A percentile compares a stretch with the other conserved stretches of the same genome.
phyloP scores from a whole-genome alignment of 2,888 invertebrate species.

The Conus canariensis region DNA sequence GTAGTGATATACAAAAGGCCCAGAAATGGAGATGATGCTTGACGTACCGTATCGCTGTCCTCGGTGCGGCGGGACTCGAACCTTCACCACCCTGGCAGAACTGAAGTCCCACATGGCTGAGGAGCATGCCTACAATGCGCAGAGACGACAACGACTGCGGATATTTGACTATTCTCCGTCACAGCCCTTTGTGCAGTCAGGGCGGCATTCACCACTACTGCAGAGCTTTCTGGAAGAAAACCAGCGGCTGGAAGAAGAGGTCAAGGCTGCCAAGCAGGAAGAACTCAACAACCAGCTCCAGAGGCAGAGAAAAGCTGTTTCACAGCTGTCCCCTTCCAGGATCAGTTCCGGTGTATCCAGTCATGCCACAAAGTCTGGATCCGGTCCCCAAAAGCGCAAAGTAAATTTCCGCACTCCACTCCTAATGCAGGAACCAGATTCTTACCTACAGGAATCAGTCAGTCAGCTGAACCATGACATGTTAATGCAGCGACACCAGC shows the following conservation, averaged over 20 bases:
- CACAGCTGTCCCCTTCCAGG: background rate
- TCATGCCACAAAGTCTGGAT: background rate
- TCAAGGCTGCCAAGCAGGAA: constrained; percentile 61
- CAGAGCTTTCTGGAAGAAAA: constrained; percentile 64
- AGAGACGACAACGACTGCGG: constrained; percentile 40
- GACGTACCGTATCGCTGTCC: constrained; percentile 70
- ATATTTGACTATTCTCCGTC: constrained; percentile 38
- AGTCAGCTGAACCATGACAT: constrained; percentile 52
- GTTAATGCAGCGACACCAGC: constrained; percentile 57
- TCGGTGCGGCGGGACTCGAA: constrained; percentile 62
- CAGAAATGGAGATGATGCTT: constrained; percentile 35
- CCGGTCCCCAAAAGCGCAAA: background rate
- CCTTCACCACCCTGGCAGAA: constrained; percentile 67
- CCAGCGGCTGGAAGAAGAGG: constrained; percentile 59
- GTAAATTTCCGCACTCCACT: constrained; percentile 15
- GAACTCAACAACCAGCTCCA: constrained; percentile 61
- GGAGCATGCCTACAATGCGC: constrained; percentile 62
- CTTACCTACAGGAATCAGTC: constrained; percentile 37
- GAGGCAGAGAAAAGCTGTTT: constrained; percentile 20
- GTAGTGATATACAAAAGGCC: background rate
- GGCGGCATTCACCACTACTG: constrained; percentile 57
- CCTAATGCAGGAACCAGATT: constrained; percentile 19
- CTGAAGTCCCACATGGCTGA: constrained; percentile 66
- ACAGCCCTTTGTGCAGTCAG: background rate
- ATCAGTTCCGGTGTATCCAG: background rate